These are phyloP conservation scores for Gobiocypris rarus DNA, from an alignment of 2,113 vertebrate species.

Conservation along the genomic window DNA sequence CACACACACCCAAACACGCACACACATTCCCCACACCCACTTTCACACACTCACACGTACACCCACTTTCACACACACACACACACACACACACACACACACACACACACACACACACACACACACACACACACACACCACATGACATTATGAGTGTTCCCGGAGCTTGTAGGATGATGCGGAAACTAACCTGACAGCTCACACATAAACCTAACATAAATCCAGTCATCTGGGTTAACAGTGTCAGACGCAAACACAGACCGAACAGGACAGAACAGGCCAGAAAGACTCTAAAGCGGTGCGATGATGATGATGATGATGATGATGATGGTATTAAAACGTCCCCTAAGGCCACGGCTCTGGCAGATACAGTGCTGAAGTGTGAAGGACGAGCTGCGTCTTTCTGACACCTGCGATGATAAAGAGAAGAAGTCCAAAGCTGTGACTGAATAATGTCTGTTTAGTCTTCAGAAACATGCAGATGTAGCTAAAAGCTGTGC, in stretches of 20 bases:
- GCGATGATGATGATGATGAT: not conserved
- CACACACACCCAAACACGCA: too few relatives aligned
- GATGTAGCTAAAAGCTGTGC: not conserved
- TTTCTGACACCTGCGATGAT: not conserved
- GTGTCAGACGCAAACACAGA: conserved; percentile 26
- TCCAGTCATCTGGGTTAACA: conserved; percentile 12
- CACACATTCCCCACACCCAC: too few relatives aligned
- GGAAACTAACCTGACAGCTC: conserved; percentile 23
- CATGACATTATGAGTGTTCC: not conserved
- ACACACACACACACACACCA: not conserved
- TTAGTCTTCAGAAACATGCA: not conserved
- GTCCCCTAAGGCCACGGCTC: conserved; percentile 2
- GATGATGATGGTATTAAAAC: not conserved
- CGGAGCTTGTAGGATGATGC: not conserved
- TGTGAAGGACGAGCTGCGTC: not conserved
- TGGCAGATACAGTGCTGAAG: conserved; percentile 1
- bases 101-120: not conserved
- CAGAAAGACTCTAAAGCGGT: not conserved
- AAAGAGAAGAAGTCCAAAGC: not conserved
- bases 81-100: not conserved
- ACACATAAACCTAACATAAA: not conserved
- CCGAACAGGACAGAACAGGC: conserved; percentile 24
- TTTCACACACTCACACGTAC: too few relatives aligned
- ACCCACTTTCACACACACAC: not conserved
- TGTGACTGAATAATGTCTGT: not conserved